Percentiles rank a stretch among this genome's conserved stretches.
Evolutionary conservation across 1,140 invertebrate species (phyloP).

Genomic region (Camponotus vicinus): DNA sequence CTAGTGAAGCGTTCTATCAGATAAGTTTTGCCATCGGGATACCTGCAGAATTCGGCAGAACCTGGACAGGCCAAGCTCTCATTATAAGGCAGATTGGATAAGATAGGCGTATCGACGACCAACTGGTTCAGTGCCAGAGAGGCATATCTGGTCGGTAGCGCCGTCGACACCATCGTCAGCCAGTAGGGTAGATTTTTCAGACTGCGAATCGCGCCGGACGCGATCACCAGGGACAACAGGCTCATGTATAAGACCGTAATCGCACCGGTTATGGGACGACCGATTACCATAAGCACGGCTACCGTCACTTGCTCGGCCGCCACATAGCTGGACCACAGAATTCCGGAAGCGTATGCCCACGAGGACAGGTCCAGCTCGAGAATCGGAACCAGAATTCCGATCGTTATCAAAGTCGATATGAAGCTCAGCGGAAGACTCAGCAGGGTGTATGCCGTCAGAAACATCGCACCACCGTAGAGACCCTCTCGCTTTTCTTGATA

Average conservation of each 20-base stretch:
- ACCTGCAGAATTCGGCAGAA: constrained; percentile 88
- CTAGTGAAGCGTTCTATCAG: constrained; percentile 91
- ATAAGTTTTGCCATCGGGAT: constrained; percentile 91
- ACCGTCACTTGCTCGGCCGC: constrained; percentile 95
- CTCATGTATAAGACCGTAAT: constrained; percentile 92
- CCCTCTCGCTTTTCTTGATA: constrained; percentile 96
- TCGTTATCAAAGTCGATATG: constrained; percentile 85
- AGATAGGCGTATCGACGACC: constrained; percentile 76
- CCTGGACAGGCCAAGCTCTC: constrained; percentile 86
- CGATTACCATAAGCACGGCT: constrained; percentile 93
- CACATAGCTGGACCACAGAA: constrained; percentile 93
- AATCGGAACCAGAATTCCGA: constrained; percentile 82
- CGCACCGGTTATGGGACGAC: constrained; percentile 91
- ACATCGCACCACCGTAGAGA: constrained; percentile 93
- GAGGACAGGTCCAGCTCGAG: constrained; percentile 80
- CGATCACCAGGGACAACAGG: constrained; percentile 91
- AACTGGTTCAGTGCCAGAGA: constrained; percentile 82
- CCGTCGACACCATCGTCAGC: constrained; percentile 79
- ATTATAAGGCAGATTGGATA: constrained; percentile 85
- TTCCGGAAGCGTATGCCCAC: constrained; percentile 83
- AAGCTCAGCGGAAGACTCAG: constrained; percentile 93
- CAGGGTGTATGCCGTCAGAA: constrained; percentile 92
- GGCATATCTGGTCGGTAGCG: constrained; percentile 82
- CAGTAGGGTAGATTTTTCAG: constrained; percentile 84
- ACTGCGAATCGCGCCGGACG: constrained; percentile 92